Percentiles rank a stretch among this genome's conserved stretches.
Evolutionary conservation across 92 coral and sea anemone genomes (phyloP).

Genomic region (Epizoanthus fatuus): DNA sequence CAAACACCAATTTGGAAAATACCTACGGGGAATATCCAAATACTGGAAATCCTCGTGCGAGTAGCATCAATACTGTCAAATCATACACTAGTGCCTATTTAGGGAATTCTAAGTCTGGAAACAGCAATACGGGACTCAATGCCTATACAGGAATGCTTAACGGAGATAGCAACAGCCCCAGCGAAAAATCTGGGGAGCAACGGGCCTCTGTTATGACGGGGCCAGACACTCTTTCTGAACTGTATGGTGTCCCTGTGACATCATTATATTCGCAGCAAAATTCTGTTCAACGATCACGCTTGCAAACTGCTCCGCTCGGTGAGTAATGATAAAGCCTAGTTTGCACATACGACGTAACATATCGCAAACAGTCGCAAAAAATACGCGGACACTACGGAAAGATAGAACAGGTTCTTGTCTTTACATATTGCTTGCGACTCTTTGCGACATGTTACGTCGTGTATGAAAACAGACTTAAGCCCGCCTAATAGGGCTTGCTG

Average conservation of each 20-base stretch:
- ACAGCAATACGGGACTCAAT: background rate
- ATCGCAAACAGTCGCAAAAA: too few species aligned
- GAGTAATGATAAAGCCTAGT: background rate
- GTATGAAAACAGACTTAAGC: too few species aligned
- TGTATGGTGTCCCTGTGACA: background rate
- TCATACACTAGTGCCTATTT: background rate
- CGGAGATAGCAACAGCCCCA: background rate
- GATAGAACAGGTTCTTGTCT: too few species aligned
- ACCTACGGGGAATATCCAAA: background rate
- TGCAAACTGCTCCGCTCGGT: constrained; percentile 4
- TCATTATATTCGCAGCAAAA: background rate
- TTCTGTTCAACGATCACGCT: background rate
- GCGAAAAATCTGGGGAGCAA: background rate
- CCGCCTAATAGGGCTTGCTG: too few species aligned
- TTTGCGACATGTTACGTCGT: too few species aligned
- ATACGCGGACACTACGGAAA: too few species aligned
- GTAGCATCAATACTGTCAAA: background rate
- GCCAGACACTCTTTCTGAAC: background rate
- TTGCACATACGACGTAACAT: too few species aligned
- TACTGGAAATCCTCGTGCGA: background rate
- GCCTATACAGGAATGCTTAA: background rate
- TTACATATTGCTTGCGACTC: too few species aligned
- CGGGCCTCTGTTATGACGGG: background rate
- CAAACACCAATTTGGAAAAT: background rate
- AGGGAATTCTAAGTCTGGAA: background rate